Evolutionary conservation across 2,113 vertebrate species (phyloP).

Genomic region (Potamarius usumacintae): DNA sequence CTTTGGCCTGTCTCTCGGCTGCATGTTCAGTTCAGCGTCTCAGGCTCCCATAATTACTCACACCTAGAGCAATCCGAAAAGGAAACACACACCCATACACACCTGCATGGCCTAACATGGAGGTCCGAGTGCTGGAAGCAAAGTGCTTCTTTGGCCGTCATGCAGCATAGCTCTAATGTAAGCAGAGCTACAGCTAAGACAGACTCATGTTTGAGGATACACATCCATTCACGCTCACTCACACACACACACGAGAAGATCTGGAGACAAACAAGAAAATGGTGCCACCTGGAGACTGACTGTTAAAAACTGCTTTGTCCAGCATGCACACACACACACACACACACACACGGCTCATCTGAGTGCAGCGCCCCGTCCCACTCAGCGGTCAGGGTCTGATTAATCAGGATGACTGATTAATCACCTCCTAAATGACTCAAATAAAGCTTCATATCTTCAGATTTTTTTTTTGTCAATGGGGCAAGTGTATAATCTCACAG

Average conservation of each 20-base stretch:
- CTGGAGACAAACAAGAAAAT: conserved; percentile 24
- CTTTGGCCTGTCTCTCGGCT: neutral
- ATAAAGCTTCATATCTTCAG: neutral
- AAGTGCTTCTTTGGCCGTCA: conserved; percentile 19
- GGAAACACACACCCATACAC: conserved; percentile 41
- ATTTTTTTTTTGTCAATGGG: conserved; percentile 45
- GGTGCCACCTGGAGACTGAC: conserved; percentile 24
- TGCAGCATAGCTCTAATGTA: conserved; percentile 4
- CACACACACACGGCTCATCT: neutral
- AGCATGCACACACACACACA: neutral
- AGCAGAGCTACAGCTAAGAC: neutral
- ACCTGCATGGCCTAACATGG: neutral
- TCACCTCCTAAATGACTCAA: neutral
- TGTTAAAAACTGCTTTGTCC: neutral
- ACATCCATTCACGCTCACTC: neutral
- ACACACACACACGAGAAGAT: conserved; percentile 8
- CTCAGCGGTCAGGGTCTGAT: neutral
- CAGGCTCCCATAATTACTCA: conserved; percentile 21
- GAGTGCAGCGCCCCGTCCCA: neutral
- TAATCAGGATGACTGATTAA: neutral
- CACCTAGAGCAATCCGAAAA: conserved; percentile 35
- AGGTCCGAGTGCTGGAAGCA: neutral
- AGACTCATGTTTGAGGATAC: neutral
- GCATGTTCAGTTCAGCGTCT: conserved; percentile 24
- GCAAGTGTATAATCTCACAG: conserved; percentile 75